Evolutionary conservation across 2,113 vertebrate species (phyloP), one percentile per base, ranked within the genome.

Genomic region (Zosterops lateralis): DNA sequence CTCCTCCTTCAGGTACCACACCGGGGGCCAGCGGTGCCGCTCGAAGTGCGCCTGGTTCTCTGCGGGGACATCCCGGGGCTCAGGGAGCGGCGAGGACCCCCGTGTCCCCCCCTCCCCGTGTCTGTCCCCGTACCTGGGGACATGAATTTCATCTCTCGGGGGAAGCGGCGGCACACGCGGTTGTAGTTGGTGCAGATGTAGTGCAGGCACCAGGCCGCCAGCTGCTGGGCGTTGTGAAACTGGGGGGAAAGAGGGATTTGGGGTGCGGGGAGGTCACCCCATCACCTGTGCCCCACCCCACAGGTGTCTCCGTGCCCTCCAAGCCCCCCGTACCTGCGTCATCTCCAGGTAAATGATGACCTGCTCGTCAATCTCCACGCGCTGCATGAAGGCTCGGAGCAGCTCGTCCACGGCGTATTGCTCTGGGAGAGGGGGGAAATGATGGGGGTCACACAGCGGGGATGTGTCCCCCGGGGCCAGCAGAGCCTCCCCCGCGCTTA

Each of bases 111-210:
- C 24, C 25, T 48, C 22, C 4, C 70, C 9, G 28, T 10, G 51
- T 17, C 53, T 31, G 17, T 1, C 2, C 12, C 25, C 3, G 4
- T 98, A 99, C 98, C 98, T 98, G 98, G 92, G 57, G 97, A 98
- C 98, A 99, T 98, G 95, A 95, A 97, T 95, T 99, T 99, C 98
- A 99, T 99, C 93, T 99, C 98, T 66, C 98, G 98, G 73, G 98
- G 98, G 91, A 98, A 99, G 96, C 98, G 98, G 96, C 98, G 98
- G 96, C 98, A 99, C 84, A 99, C 98, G 66, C 98, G 98, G 84
- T 99, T 99, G 96, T 99, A 99, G 97, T 98, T 99, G 93, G 98
- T 99, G 97, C 98, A 99, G 98, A 99, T 98, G 97, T 98, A 98
- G 92, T 99, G 98, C 78, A 99, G 98, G 96, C 98, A 99, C 98